These are phyloP conservation scores for Cantharis rufa DNA, from an alignment of 2,888 invertebrate species.

Conservation along the genomic window DNA sequence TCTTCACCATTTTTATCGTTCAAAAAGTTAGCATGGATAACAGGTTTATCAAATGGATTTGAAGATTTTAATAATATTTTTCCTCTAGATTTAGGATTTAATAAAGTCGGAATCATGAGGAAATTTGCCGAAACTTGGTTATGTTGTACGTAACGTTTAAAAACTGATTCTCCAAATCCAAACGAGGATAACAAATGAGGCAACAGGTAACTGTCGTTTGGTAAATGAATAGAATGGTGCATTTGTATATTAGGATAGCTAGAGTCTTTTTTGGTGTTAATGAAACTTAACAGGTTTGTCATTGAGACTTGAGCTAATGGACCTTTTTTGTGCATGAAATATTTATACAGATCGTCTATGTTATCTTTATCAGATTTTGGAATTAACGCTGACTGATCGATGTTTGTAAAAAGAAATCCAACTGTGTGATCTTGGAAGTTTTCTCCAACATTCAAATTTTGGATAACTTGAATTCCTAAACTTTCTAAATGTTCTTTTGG, in stretches of 20 bases:
- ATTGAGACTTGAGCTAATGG: constrained; percentile 55
- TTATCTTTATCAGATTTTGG: background rate
- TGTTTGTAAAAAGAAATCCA: background rate
- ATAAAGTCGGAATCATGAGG: background rate
- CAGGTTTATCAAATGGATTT: constrained; percentile 51
- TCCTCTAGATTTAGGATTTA: constrained; percentile 1
- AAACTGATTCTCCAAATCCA: background rate
- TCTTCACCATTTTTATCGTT: constrained; percentile 28
- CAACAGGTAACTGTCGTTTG: constrained; percentile 35
- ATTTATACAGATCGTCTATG: constrained; percentile 50
- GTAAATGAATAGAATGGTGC: constrained; percentile 56
- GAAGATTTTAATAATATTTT: background rate
- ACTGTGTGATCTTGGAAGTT: constrained; percentile 53
- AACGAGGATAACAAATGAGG: background rate
- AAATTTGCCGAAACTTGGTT: background rate
- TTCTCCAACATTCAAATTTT: constrained; percentile 55
- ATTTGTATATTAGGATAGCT: constrained; percentile 64
- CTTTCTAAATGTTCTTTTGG: constrained; percentile 50
- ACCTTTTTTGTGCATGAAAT: constrained; percentile 57
- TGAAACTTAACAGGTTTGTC: constrained; percentile 56
- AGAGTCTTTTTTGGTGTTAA: constrained; percentile 52
- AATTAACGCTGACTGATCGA: background rate
- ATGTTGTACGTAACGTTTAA: background rate
- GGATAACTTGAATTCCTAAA: constrained; percentile 48
- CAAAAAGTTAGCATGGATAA: constrained; percentile 67